These are phyloP conservation scores for Baccha elongata DNA, from an alignment of 2,888 invertebrate genomes.

Conservation along the genomic window DNA sequence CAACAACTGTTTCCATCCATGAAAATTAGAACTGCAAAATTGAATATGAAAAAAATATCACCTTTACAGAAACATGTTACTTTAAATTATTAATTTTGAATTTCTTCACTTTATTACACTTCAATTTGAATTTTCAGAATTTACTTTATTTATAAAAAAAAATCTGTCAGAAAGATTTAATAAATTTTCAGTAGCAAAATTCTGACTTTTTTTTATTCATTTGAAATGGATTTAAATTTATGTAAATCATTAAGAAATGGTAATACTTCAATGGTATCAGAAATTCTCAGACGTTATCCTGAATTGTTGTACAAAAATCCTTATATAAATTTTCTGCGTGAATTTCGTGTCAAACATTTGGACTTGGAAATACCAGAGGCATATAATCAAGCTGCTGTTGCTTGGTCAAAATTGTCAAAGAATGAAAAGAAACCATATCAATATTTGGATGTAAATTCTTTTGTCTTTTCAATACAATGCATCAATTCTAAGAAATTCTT, in stretches of 20 bases:
- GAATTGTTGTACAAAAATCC: constrained; percentile 60
- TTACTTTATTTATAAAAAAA: not conserved
- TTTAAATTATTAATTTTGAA: no score
- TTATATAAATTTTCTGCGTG: constrained; percentile 58
- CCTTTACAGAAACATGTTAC: no score
- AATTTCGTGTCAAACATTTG: constrained; percentile 50
- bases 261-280: not conserved
- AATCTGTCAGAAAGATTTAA: not conserved
- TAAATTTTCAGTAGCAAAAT: not conserved
- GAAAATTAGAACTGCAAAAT: no score
- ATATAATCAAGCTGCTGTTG: constrained; percentile 25
- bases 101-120: no score
- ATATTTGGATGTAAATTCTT: constrained; percentile 29
- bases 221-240: constrained; percentile 9
- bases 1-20: no score
- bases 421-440: constrained; percentile 8
- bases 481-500: not conserved
- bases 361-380: constrained; percentile 29
- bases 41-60: no score
- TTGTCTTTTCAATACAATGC: no score
- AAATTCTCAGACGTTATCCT: constrained; percentile 38
- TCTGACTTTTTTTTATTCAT: not conserved
- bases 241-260: not conserved
- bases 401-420: constrained; percentile 32
- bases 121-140: no score